Evolutionary conservation across 2,888 invertebrate genomes (phyloP).

Genomic region (Agrypnus murinus): DNA sequence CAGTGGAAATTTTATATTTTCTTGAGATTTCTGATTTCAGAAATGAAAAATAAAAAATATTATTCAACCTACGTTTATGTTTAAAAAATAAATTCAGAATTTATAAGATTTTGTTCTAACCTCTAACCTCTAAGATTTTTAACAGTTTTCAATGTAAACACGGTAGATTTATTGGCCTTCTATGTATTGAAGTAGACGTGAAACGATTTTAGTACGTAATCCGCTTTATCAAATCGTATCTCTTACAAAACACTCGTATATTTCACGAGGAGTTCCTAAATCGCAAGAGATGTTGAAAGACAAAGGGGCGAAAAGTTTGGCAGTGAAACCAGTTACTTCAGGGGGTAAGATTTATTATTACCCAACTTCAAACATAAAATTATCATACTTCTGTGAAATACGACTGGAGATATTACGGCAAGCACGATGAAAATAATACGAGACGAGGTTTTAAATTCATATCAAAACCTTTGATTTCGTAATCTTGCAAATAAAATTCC

Average conservation of each 20-base stretch:
- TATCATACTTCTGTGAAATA: constrained; percentile 46
- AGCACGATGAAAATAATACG: constrained; percentile 35
- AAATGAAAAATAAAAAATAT: too few relatives aligned
- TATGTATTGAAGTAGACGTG: constrained; percentile 14
- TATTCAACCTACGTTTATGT: too few relatives aligned
- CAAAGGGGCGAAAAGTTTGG: constrained; percentile 43
- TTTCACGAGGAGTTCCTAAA: constrained; percentile 34
- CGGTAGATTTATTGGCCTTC: background rate
- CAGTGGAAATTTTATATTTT: constrained; percentile 1
- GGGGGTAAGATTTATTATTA: constrained; percentile 45
- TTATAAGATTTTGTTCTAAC: too few relatives aligned
- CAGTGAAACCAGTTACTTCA: constrained; percentile 44
- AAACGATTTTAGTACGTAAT: constrained; percentile 19
- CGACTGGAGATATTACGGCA: constrained; percentile 29
- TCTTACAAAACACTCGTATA: constrained; percentile 26
- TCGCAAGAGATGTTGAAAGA: constrained; percentile 35
- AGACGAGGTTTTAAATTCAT: constrained; percentile 40
- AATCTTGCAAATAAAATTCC: constrained; percentile 17
- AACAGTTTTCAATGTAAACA: too few relatives aligned
- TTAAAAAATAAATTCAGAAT: too few relatives aligned
- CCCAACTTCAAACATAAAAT: constrained; percentile 48
- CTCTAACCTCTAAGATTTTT: too few relatives aligned
- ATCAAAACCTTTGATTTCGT: constrained; percentile 30
- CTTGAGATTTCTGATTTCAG: too few relatives aligned
- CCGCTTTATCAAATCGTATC: constrained; percentile 34